Evolutionary conservation across 2,888 invertebrate genomes (phyloP).

Genomic region (Mylabris sibirica): DNA sequence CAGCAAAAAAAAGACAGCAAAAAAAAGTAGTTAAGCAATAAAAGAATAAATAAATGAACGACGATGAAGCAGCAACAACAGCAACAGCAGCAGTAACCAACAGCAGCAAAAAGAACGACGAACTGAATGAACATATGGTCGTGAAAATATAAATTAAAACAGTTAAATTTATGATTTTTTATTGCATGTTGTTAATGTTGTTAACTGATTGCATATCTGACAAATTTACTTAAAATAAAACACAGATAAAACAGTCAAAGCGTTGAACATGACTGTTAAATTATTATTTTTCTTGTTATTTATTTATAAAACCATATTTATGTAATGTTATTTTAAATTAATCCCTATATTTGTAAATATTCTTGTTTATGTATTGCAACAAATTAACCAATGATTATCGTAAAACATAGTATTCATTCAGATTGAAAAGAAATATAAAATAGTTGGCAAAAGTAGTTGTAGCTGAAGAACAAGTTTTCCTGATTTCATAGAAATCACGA

Average conservation of each 20-base stretch:
- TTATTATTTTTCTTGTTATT: conserved; percentile 5
- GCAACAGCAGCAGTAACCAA: neutral
- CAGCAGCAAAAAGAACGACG: neutral
- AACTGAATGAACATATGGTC: conserved; percentile 7
- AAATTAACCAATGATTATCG: neutral
- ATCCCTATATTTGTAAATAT: neutral
- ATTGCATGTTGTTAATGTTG: neutral
- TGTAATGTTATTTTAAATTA: conserved; percentile 2
- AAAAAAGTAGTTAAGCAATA: neutral
- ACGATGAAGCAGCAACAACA: neutral
- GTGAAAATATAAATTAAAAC: conserved; percentile 7
- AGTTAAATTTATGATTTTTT: conserved; percentile 10
- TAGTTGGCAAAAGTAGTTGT: conserved; percentile 7
- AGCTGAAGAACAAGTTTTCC: conserved; percentile 19
- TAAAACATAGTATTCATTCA: neutral
- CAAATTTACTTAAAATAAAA: conserved; percentile 1
- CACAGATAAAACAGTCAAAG: neutral
- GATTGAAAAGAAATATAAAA: neutral
- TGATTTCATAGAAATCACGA: conserved; percentile 21
- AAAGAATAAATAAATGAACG: neutral
- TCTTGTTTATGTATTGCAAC: neutral
- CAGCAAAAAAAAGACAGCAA: neutral
- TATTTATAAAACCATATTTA: neutral
- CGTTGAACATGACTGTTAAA: neutral
- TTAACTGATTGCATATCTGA: neutral